Evolutionary conservation across 2,113 vertebrate species (phyloP), one percentile per base, ranked within the genome.

Genomic region (Tinamus guttatus): DNA sequence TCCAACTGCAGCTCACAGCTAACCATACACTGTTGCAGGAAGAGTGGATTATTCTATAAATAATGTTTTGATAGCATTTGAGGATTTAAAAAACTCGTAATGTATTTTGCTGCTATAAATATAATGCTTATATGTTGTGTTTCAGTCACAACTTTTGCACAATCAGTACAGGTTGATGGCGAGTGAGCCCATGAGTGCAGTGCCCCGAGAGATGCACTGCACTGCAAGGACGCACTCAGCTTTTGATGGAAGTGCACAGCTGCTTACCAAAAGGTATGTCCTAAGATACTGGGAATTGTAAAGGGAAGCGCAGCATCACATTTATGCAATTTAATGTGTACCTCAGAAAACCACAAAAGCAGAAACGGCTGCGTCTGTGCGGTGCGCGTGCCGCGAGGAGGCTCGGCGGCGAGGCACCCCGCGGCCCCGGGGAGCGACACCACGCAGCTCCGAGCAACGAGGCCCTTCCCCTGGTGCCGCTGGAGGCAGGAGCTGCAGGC

Each of bases 1-100:
- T 54, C 92, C 81, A 21, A 84, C 92, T 95, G 97, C 88, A 90
- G 92, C 93, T 96, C 45, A 13, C 90, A 95, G 89, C 85, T 77
- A 64, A 32, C 63, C 85, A 9, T 49, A 51, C 7, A 81, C 71
- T 95, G 89, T 85, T 70, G 85, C 85, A 64, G 94, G 86, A 96
- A 94, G 43, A 67, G 65, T 60, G 69, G 76, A 76, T 92, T 75
- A 62, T 62, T 90, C 95, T 40, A 95, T 64, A 89, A 96, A 84
- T 93, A 79, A 81, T 14, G 58, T 62, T 95, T 79, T 43, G 67
- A 91, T 89, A 96, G 56, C 87, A 68, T 85, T 10, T 73, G 82
- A 94, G 81, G 91, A 91, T 88, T 91, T 74, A 60, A 82, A 93
- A 95, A 43, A 62, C 1, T 67, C 45, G 4, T 10, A 1, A 20